phyloP scores from a whole-genome alignment of 2,888 invertebrate genomes.

The Ischnus inquisitorius region DNA sequence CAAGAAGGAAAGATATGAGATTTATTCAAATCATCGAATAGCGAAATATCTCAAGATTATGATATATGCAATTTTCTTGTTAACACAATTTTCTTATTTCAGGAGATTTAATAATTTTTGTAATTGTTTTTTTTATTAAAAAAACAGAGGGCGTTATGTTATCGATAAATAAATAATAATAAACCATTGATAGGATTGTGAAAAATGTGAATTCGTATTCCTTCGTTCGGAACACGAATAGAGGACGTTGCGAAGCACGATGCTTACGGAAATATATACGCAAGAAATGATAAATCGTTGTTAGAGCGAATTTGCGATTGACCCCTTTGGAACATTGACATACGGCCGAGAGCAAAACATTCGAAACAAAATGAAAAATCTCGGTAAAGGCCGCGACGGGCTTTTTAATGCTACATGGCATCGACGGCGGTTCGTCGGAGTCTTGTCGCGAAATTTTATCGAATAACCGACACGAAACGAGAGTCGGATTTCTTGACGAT shows the following conservation, averaged over 20 bases:
- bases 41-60: no score
- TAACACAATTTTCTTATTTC: no score
- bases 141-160: no score
- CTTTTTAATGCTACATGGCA: constrained; percentile 53
- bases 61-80: no score
- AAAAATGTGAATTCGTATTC: no score
- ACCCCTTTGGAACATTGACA: constrained; percentile 46
- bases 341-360: constrained; percentile 15
- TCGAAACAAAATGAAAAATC: background rate
- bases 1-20: no score
- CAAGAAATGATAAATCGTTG: constrained; percentile 20
- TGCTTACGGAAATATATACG: background rate
- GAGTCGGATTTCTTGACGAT: constrained; percentile 49
- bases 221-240: background rate
- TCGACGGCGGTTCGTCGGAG: constrained; percentile 41
- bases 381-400: constrained; percentile 58
- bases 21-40: no score
- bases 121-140: no score
- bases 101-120: no score
- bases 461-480: constrained; percentile 67
- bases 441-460: constrained; percentile 69
- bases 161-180: no score
- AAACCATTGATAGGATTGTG: no score
- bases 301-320: constrained; percentile 13
- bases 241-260: background rate